A percentile compares a stretch with the other conserved stretches of the same genome.
These are phyloP conservation scores for Pseudorasbora parva DNA, from an alignment of 2,113 vertebrate genomes.

Conservation along the genomic window DNA sequence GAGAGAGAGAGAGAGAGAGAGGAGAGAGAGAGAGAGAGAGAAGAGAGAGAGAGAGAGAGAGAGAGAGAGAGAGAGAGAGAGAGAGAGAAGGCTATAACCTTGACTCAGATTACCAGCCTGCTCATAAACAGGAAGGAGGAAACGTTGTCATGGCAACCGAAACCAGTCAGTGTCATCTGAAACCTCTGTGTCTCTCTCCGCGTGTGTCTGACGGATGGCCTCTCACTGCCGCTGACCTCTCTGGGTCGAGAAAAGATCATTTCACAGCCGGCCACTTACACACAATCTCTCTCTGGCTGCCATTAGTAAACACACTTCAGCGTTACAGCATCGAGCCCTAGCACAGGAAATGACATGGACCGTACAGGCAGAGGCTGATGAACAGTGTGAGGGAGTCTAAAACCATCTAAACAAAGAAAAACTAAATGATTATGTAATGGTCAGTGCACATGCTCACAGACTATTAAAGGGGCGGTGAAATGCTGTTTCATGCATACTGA, in stretches of 20 bases:
- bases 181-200: constrained; percentile 58
- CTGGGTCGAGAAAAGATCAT: neutral
- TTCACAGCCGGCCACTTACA: neutral
- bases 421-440: neutral
- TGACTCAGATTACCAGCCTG: constrained; percentile 81
- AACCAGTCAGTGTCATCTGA: constrained; percentile 82
- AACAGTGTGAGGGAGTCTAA: too few relatives aligned
- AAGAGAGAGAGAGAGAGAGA: too few relatives aligned
- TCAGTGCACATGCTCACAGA: neutral
- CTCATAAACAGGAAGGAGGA: constrained; percentile 82
- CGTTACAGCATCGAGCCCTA: neutral
- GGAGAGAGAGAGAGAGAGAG: too few relatives aligned
- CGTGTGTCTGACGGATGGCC: neutral
- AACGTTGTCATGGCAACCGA: constrained; percentile 82
- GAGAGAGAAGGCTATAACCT: constrained; percentile 68
- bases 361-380: neutral
- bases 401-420: neutral
- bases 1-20: too few relatives aligned
- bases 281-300: neutral
- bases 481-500: too few relatives aligned
- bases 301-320: neutral
- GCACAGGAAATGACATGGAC: neutral
- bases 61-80: constrained; percentile 10
- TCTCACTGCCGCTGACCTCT: constrained; percentile 40
- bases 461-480: too few relatives aligned